phyloP scores from a whole-genome alignment of 2,888 invertebrate species.

The Tenthredo amoena region DNA sequence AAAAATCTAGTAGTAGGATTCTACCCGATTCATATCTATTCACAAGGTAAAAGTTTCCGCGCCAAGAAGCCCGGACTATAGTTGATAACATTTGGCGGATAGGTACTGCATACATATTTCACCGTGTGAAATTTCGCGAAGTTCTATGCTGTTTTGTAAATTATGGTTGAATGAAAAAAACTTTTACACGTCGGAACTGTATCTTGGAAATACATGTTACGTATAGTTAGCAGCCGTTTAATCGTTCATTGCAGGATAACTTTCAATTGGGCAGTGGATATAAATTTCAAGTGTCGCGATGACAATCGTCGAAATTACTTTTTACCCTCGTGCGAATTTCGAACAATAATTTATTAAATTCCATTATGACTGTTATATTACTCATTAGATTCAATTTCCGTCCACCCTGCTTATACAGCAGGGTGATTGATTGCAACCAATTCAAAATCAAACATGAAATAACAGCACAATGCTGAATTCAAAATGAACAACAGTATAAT shows the following conservation, averaged over 20 bases:
- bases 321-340: slow-evolving; percentile 11
- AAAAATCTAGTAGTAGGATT: slow-evolving; percentile 24
- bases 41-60: neutral
- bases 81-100: neutral
- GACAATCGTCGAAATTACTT: slow-evolving; percentile 6
- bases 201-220: slow-evolving; percentile 4
- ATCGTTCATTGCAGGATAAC: neutral
- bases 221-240: neutral
- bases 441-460: slow-evolving; percentile 30
- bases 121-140: neutral
- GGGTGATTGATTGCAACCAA: neutral
- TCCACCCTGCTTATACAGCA: neutral
- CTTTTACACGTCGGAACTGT: neutral
- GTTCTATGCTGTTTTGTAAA: neutral
- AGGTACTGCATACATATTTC: neutral
- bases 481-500: neutral
- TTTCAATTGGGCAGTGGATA: neutral
- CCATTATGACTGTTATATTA: slow-evolving; percentile 2
- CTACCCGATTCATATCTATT: neutral
- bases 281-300: slow-evolving; percentile 10
- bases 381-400: slow-evolving; percentile 29
- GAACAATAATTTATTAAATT: slow-evolving; percentile 29
- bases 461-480: slow-evolving; percentile 7
- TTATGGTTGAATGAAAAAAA: neutral
- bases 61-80: neutral